A percentile compares a stretch with the other conserved stretches of the same genome.
Evolutionary conservation across 2,797 vertebrate species (phyloP).

Genomic region (Cirrhinus molitorella): DNA sequence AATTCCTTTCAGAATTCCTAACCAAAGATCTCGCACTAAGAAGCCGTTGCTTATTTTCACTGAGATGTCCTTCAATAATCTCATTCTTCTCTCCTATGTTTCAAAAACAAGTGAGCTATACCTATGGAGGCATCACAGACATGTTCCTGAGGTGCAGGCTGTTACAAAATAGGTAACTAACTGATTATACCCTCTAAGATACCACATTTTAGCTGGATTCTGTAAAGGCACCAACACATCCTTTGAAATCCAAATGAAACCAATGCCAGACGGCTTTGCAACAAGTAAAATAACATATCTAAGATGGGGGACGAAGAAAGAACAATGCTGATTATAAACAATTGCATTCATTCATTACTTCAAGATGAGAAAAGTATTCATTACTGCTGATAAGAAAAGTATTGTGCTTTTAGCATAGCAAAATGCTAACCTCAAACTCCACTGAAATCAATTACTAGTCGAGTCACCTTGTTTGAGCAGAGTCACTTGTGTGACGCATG

Average conservation of each 20-base stretch:
- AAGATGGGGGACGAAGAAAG: background rate
- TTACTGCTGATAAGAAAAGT: background rate
- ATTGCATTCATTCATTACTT: background rate
- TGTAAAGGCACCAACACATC: no score
- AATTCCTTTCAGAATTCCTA: constrained; percentile 31
- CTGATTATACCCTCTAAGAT: background rate
- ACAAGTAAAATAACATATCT: background rate
- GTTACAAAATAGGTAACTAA: background rate
- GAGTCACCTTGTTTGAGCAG: background rate
- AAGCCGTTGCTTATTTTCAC: constrained; percentile 19
- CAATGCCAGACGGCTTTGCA: background rate
- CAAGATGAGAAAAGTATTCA: no score
- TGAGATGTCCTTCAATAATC: background rate
- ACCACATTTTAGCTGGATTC: no score
- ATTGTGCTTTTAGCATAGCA: background rate
- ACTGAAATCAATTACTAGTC: background rate
- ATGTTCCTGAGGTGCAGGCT: background rate
- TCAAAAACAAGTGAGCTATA: background rate
- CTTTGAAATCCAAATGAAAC: no score
- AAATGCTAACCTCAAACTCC: background rate
- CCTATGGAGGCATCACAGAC: background rate
- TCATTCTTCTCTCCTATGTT: background rate
- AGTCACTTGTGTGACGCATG: no score
- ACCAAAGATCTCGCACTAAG: background rate
- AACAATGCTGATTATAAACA: background rate